Evolutionary conservation across 2,113 vertebrate species (phyloP), one percentile per base, ranked within the genome.

Genomic region (Polyodon spathula): DNA sequence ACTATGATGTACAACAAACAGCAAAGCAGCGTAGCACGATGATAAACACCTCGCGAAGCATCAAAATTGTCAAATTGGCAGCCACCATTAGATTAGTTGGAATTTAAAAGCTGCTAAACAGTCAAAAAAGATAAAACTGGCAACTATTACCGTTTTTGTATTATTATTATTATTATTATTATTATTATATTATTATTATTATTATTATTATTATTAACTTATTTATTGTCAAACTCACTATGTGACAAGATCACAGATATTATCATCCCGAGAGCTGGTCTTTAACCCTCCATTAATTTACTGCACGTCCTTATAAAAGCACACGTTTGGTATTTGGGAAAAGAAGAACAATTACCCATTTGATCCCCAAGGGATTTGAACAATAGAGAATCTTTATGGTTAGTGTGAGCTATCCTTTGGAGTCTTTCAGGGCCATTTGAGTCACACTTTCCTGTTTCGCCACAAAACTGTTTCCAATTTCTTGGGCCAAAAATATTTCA

Each of bases 391-490:
- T 61, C 64, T 56, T 59, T 41, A 12, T 40, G 38, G 58, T 48
- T 56, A 56, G 56, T 48, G 41, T 56, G 64, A 60, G 53, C 64
- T 54, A 11, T 56, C 64, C 59, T 40, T 54, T 4, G 43, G 64
- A 57, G 38, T 10, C 16, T 41, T 54, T 46, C 52, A 53, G 40
- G 41, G 53, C 52, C 58, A 60, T 65, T 65, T 57, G 57, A 54
- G 40, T 54, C 63, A 56, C 50, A n/a, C 51, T 38, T 66, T 66
- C 64, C 58, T 66, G 64, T 66, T 66, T 66, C 56, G 53, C 38
- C 54, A 56, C 42, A 4, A 60, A 59, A 54, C 37, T 11, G 38
- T 65, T 66, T 61, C 64, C 64, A 50, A 50, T 61, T 51, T 17
- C 15, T n/a, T 27, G 6, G 40, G 54, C 58, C 58, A 66, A 46